Conservation (phyloP, 2,113 vertebrate genomes). For the Gambusia affinis region DNA sequence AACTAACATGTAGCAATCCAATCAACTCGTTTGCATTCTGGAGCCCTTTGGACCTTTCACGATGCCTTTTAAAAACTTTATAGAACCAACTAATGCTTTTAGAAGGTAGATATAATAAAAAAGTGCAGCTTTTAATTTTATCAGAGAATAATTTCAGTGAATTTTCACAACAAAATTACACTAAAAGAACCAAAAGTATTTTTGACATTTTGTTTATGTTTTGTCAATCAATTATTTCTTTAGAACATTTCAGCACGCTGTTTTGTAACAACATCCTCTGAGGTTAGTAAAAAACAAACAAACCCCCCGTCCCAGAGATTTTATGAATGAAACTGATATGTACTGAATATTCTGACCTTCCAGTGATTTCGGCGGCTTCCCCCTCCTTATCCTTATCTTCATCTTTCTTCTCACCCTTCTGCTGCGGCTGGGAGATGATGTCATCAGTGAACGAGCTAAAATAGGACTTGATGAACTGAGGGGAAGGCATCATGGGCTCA, state of each 20-base stretch:
- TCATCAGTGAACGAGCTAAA: constrained; percentile 99
- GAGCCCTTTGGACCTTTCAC: too few species aligned
- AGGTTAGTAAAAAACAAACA: not conserved
- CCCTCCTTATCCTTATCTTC: constrained; percentile 99
- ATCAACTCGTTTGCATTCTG: too few species aligned
- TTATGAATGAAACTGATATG: not conserved
- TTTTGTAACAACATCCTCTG: not conserved
- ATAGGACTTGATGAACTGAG: constrained; percentile 99
- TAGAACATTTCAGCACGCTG: not conserved
- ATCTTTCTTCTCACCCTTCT: constrained; percentile 97
- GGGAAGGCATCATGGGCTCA: constrained; percentile 98
- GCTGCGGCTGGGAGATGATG: constrained; percentile 96
- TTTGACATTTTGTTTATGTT: too few species aligned
- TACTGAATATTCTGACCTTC: constrained; percentile 78
- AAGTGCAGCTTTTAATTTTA: too few species aligned
- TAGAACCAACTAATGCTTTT: too few species aligned
- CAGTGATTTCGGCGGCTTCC: constrained; percentile 91
- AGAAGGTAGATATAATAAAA: too few species aligned
- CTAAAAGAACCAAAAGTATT: too few species aligned
- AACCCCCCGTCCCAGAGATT: not conserved
- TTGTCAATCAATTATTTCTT: too few species aligned
- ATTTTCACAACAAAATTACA: too few species aligned
- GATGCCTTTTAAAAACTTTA: too few species aligned
- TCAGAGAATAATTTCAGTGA: too few species aligned
- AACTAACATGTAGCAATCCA: not conserved